Percentiles rank a stretch among this genome's conserved stretches.
Conservation (phyloP, 2,113 vertebrate species). For the Chauna torquata region DNA sequence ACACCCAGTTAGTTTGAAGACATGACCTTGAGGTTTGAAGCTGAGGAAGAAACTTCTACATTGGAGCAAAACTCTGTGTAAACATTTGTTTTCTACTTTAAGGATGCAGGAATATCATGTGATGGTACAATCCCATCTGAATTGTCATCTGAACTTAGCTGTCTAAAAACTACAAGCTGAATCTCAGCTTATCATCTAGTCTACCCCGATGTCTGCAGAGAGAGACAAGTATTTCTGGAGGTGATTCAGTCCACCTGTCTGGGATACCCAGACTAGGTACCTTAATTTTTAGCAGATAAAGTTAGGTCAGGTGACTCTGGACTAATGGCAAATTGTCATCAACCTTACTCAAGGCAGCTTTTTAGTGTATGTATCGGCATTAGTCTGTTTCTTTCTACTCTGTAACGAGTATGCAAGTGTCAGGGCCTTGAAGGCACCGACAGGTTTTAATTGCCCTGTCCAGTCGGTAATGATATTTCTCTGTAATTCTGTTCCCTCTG, state of each 20-base stretch:
- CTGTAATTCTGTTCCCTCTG: neutral
- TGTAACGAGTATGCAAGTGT: neutral
- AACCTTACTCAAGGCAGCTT: neutral
- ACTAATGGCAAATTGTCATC: accelerated
- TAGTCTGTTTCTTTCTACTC: neutral
- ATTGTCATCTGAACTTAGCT: neutral
- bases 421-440: neutral
- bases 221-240: neutral
- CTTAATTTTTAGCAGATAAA: neutral
- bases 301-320: neutral
- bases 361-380: neutral
- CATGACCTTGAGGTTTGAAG: neutral
- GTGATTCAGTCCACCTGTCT: neutral
- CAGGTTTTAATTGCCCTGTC: neutral
- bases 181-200: neutral
- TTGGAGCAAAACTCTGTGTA: neutral
- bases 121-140: neutral
- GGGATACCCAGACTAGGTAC: neutral
- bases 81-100: neutral
- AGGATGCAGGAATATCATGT: neutral
- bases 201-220: neutral
- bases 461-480: neutral
- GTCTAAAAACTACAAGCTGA: neutral
- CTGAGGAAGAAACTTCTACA: neutral
- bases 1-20: neutral